A percentile compares a stretch with the other conserved stretches of the same genome.
Evolutionary conservation across 2,113 vertebrate species (phyloP).

Genomic region (Zootoca vivipara): DNA sequence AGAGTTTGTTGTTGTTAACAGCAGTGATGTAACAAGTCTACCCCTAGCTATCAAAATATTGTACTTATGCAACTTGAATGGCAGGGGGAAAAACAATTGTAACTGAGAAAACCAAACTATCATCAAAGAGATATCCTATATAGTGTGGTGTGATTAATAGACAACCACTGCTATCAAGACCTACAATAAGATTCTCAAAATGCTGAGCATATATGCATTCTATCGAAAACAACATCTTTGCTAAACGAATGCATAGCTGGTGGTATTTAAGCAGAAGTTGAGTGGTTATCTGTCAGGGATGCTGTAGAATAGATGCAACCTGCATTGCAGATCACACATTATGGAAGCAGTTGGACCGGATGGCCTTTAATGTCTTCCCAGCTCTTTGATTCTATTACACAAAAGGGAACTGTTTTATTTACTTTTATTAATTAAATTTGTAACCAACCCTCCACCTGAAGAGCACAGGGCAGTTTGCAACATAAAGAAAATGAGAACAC

Average conservation of each 20-base stretch:
- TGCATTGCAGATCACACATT: background rate
- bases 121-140: background rate
- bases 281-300: no score
- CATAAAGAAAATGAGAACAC: no score
- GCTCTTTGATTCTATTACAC: background rate
- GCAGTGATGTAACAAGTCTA: slow-evolving; percentile 43
- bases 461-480: no score
- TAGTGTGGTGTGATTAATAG: background rate
- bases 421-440: no score
- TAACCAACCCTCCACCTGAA: no score
- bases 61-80: slow-evolving; percentile 13
- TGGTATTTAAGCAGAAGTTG: no score
- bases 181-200: background rate
- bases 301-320: no score
- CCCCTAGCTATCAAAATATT: slow-evolving; percentile 50
- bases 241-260: background rate
- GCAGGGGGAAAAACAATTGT: background rate
- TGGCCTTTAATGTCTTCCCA: background rate
- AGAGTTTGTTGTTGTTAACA: slow-evolving; percentile 54
- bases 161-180: background rate
- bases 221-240: background rate
- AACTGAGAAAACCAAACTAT: background rate
- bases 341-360: background rate
- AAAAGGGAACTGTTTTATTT: background rate
- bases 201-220: background rate